Evolutionary conservation across 2,113 vertebrate species (phyloP), one percentile per base, ranked within the genome.

Genomic region (Oophaga pumilio): DNA sequence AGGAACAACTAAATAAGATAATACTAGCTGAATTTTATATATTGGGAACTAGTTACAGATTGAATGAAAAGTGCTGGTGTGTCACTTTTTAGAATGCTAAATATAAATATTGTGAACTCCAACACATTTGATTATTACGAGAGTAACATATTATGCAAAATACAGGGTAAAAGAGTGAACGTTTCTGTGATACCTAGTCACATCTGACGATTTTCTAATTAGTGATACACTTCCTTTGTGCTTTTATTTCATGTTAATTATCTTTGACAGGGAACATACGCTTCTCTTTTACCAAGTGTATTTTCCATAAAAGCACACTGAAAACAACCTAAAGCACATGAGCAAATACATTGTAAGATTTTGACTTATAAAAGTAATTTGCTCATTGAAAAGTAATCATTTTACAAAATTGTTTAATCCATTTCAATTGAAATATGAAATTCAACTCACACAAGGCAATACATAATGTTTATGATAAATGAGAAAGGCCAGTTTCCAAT

Each of bases 251-350:
- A n/a, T 15, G 43, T 28, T 64, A 76, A 76, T 49, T 85, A 77
- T 71, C 28, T 33, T 18, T 33, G 52, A 28, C 68, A 59, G 24
- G 20, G 52, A 74, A 85, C 28, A 43, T 52, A 71, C 13, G 20
- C 24, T 84, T 33, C 15, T 20, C 52, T 82, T 49, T 52, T 24
- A 68, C 17, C 64, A 50, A 69, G 2, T 4, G 13, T 56, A 52
- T 74, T 84, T 73, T 71, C 56, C 26, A 82, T 43, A 82, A 82
- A 82, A 68, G 33, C n/a, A 52, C 33, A 62, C n/a, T n/a, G 33
- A 66, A 24, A 66, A 68, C 43, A 52, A 52, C 22, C 22, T 50
- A 82, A 77, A 56, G 76, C 22, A 56, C 22, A 56, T 22, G 17
- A 74, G 20, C 20, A 22, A 74, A 74, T 33, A 52, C 60, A 49